Evolutionary conservation across 1,140 invertebrate species (phyloP).

Genomic region (Prorops nasuta): DNA sequence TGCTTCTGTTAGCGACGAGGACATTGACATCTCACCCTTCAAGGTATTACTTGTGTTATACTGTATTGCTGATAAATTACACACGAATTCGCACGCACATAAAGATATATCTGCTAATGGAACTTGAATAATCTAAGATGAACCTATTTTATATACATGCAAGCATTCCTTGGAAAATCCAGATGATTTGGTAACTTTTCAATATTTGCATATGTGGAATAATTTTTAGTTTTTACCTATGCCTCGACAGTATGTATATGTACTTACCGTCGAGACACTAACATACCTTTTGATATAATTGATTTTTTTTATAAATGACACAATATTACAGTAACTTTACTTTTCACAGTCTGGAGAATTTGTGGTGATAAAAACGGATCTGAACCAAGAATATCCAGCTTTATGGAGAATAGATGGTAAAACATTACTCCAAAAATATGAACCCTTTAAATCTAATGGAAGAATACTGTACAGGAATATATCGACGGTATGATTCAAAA

Average conservation of each 20-base stretch:
- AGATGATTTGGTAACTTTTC: slow-evolving; percentile 38
- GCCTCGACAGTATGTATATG: too few relatives aligned
- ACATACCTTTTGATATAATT: too few relatives aligned
- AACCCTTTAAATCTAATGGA: slow-evolving; percentile 78
- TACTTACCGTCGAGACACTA: too few relatives aligned
- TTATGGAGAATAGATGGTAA: slow-evolving; percentile 88
- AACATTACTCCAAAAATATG: slow-evolving; percentile 81
- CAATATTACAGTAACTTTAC: slow-evolving; percentile 3
- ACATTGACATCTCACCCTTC: slow-evolving; percentile 53
- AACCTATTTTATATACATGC: slow-evolving; percentile 29
- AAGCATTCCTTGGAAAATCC: slow-evolving; percentile 35
- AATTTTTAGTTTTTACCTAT: too few relatives aligned
- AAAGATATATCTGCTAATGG: slow-evolving; percentile 2
- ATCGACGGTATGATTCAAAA: slow-evolving; percentile 71
- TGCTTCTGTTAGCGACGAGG: slow-evolving; percentile 43
- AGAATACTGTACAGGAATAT: slow-evolving; percentile 81
- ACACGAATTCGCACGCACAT: background rate
- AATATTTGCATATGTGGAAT: too few relatives aligned
- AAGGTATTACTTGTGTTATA: slow-evolving; percentile 35
- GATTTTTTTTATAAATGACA: background rate
- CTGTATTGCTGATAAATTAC: background rate
- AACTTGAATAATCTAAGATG: background rate
- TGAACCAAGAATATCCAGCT: slow-evolving; percentile 72
- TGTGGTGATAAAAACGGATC: slow-evolving; percentile 75
- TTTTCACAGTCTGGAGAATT: slow-evolving; percentile 76